phyloP scores from a whole-genome alignment of 2,888 invertebrate species.

The Anorthoa munda region DNA sequence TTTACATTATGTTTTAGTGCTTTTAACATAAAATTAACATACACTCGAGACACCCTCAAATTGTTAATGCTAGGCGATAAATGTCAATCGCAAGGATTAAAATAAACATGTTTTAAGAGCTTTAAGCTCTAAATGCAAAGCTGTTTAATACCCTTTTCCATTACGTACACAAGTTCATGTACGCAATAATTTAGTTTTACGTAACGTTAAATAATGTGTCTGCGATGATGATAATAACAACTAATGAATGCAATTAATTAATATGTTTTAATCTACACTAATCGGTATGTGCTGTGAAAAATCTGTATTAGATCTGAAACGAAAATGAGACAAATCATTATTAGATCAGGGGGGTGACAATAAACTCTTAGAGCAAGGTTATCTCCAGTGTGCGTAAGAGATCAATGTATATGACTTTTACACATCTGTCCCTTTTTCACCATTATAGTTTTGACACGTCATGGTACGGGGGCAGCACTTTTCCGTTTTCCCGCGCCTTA shows the following conservation, averaged over 20 bases:
- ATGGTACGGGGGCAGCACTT: too few relatives aligned
- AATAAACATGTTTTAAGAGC: slow-evolving; percentile 7
- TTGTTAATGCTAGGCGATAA: slow-evolving; percentile 19
- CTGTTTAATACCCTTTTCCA: slow-evolving; percentile 11
- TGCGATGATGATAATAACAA: not conserved
- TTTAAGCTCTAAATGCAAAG: not conserved
- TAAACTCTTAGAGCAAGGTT: too few relatives aligned
- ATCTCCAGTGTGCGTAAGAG: too few relatives aligned
- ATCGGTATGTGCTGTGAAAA: not conserved
- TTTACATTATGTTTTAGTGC: not conserved
- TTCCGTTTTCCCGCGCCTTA: too few relatives aligned
- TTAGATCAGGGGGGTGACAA: too few relatives aligned
- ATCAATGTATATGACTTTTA: too few relatives aligned
- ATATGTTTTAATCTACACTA: not conserved
- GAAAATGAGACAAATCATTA: too few relatives aligned
- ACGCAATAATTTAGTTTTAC: not conserved
- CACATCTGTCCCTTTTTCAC: too few relatives aligned
- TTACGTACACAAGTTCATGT: slow-evolving; percentile 3
- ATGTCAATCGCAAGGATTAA: slow-evolving; percentile 47
- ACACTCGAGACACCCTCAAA: not conserved
- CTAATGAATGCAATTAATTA: not conserved
- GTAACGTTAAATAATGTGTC: slow-evolving; percentile 7
- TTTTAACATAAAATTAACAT: slow-evolving; percentile 18
- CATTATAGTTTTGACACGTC: too few relatives aligned
- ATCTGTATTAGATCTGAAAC: too few relatives aligned